Percentiles rank a stretch among this genome's conserved stretches.
Conservation (phyloP, 30 jellyfish, hydroid and myxozoan genomes). For the Aurelia coerulea region DNA sequence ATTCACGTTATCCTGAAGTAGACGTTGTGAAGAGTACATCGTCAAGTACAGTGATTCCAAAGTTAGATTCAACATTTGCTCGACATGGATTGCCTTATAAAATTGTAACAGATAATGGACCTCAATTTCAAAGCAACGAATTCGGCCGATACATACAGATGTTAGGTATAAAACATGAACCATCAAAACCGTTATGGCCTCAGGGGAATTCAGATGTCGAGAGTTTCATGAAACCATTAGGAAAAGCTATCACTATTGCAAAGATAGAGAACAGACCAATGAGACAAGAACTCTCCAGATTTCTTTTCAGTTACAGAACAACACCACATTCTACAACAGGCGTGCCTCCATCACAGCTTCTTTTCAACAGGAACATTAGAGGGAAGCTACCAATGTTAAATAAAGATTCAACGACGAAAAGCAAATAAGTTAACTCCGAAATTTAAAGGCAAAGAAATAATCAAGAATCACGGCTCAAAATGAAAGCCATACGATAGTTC, state of each 20-base stretch:
- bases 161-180: slow-evolving; percentile 15
- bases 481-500: background rate
- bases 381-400: background rate
- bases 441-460: slow-evolving; percentile 55
- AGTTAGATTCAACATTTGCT: slow-evolving; percentile 31
- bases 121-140: slow-evolving; percentile 54
- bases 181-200: no score
- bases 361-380: slow-evolving; percentile 36
- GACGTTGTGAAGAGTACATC: slow-evolving; percentile 44
- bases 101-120: slow-evolving; percentile 53
- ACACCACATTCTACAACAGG: no score
- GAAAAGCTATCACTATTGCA: no score
- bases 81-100: slow-evolving; percentile 29
- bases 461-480: slow-evolving; percentile 38
- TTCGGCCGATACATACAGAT: background rate
- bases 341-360: slow-evolving; percentile 45
- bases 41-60: slow-evolving; percentile 33
- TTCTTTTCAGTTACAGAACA: no score
- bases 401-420: slow-evolving; percentile 4
- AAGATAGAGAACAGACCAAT: no score
- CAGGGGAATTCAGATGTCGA: no score
- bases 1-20: slow-evolving; percentile 37
- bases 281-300: no score
- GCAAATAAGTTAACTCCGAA: slow-evolving; percentile 58
- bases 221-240: no score